Evolutionary conservation across 1,140 invertebrate genomes (phyloP).

Genomic region (Dreissena rostriformis): DNA sequence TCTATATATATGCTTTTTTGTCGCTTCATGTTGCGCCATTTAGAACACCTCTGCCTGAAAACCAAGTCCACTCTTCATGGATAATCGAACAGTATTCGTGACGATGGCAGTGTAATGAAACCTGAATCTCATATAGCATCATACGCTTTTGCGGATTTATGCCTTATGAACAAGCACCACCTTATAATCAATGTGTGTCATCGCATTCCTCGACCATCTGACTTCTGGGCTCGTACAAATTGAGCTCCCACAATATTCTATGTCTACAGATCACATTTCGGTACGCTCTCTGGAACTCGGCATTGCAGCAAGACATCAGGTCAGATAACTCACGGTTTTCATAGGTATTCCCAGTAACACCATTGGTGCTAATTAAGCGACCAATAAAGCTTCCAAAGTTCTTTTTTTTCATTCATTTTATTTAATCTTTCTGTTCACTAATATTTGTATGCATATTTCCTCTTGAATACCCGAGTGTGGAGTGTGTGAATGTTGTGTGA

Average conservation of each 20-base stretch:
- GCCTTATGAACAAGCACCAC: conserved; percentile 53
- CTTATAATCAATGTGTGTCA: conserved; percentile 63
- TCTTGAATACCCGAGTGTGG: too few species aligned
- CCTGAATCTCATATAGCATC: too few species aligned
- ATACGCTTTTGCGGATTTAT: conserved; percentile 27
- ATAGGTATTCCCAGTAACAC: not conserved
- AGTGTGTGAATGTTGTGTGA: too few species aligned
- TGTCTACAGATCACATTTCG: conserved; percentile 38
- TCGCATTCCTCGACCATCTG: conserved; percentile 51
- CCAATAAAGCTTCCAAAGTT: not conserved
- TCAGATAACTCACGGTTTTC: not conserved
- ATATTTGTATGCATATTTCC: not conserved
- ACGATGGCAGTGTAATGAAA: conserved; percentile 56
- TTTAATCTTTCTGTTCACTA: conserved; percentile 15
- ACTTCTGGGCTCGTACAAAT: conserved; percentile 2
- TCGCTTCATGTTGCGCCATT: too few species aligned
- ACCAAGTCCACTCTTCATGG: conserved; percentile 49
- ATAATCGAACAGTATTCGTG: conserved; percentile 60
- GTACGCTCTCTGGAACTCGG: conserved; percentile 25
- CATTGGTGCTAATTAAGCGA: conserved; percentile 3
- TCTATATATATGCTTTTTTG: conserved; percentile 18
- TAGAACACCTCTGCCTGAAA: conserved; percentile 51
- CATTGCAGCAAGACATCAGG: conserved; percentile 16
- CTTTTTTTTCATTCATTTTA: not conserved
- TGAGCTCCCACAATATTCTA: conserved; percentile 50